phyloP scores from a whole-genome alignment of 2,888 invertebrate genomes.

The Mimas tiliae region DNA sequence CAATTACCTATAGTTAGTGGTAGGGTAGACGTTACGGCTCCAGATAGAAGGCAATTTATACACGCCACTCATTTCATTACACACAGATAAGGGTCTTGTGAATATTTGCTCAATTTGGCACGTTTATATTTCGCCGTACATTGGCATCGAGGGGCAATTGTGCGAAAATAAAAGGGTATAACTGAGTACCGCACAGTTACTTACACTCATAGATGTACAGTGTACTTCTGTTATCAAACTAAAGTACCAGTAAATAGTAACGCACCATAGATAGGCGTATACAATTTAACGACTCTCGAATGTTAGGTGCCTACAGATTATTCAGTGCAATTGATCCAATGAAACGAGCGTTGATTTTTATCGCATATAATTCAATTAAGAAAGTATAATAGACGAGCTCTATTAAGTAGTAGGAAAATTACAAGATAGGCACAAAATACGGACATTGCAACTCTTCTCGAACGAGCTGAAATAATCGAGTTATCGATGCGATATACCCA shows the following conservation, averaged over 20 bases:
- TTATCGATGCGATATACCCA: constrained; percentile 60
- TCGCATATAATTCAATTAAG: not conserved
- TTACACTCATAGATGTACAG: not conserved
- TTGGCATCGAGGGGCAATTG: constrained; percentile 25
- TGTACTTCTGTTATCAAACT: not conserved
- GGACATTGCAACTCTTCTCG: constrained; percentile 5
- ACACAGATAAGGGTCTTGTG: constrained; percentile 72
- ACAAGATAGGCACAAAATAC: not conserved
- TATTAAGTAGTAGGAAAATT: not conserved
- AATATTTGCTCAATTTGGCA: constrained; percentile 61
- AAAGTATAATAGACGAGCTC: not conserved
- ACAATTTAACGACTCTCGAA: no score
- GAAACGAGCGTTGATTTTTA: not conserved
- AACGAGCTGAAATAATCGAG: constrained; percentile 58
- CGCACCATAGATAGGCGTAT: not conserved
- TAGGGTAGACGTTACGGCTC: constrained; percentile 53
- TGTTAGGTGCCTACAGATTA: no score
- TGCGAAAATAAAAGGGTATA: constrained; percentile 20
- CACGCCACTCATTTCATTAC: constrained; percentile 75
- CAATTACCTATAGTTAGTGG: constrained; percentile 62
- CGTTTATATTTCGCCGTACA: constrained; percentile 47
- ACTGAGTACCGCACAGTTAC: not conserved
- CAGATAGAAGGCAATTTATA: constrained; percentile 58
- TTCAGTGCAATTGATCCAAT: no score
- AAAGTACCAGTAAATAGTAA: not conserved